Evolutionary conservation across 2,797 vertebrate genomes (phyloP).

Genomic region (Eospalax fontanierii): DNA sequence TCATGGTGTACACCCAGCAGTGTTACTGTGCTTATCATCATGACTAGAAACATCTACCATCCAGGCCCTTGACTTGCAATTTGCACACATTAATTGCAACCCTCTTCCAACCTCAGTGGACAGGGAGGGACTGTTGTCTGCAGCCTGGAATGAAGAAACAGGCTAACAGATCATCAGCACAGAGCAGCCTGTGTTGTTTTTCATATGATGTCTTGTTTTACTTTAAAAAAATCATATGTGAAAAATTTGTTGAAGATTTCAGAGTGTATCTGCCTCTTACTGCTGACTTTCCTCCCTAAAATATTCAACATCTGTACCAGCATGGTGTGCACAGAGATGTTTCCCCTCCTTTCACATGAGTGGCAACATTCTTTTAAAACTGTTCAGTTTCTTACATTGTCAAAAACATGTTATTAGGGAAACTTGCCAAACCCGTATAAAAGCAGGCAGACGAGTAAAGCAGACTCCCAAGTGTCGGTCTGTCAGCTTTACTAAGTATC

Average conservation of each 20-base stretch:
- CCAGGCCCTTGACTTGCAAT: neutral
- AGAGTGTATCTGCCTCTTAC: neutral
- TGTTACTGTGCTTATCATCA: accelerated
- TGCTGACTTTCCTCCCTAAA: neutral
- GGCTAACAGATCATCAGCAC: accelerated
- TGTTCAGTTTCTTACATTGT: neutral
- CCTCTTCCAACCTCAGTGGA: accelerated
- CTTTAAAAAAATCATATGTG: neutral
- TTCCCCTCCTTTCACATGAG: neutral
- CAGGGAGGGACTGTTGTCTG: neutral
- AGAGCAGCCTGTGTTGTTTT: neutral
- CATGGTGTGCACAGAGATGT: accelerated
- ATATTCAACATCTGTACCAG: neutral
- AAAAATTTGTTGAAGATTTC: neutral
- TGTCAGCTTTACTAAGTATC: neutral
- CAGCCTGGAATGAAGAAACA: neutral
- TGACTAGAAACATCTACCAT: neutral
- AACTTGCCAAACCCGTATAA: neutral
- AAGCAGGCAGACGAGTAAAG: neutral
- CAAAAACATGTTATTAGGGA: neutral
- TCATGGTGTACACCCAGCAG: neutral
- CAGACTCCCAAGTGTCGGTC: neutral
- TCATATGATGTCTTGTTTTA: neutral
- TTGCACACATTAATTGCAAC: neutral
- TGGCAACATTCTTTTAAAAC: neutral